These are phyloP conservation scores for Megaceryle alcyon DNA, from an alignment of 2,797 vertebrate species.

Conservation along the genomic window DNA sequence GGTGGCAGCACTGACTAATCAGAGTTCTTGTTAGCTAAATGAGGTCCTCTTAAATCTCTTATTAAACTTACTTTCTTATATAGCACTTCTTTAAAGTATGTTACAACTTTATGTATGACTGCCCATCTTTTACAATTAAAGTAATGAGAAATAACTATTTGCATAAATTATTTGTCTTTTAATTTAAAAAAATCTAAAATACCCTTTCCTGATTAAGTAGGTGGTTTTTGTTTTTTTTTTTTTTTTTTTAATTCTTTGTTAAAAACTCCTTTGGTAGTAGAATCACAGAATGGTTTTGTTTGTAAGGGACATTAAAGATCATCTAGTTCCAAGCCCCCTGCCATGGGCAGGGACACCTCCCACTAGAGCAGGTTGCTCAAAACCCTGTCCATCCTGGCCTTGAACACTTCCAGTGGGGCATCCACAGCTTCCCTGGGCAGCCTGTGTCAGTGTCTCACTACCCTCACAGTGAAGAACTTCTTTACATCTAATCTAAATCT, in stretches of 20 bases:
- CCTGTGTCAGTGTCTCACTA: too few species aligned
- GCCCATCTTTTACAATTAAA: not conserved
- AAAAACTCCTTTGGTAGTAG: not conserved
- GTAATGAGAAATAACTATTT: not conserved
- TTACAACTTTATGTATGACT: not conserved
- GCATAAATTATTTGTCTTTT: not conserved
- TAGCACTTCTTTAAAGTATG: not conserved
- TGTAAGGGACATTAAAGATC: not conserved
- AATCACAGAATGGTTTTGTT: not conserved
- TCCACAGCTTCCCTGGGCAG: too few species aligned
- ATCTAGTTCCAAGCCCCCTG: not conserved
- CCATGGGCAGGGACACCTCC: not conserved
- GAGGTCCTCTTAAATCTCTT: not conserved
- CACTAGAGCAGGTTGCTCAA: not conserved
- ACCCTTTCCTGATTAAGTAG: not conserved
- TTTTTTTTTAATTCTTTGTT: not conserved
- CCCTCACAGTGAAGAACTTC: too few species aligned
- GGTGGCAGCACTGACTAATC: not conserved
- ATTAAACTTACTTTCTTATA: not conserved
- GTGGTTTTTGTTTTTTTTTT: too few species aligned
- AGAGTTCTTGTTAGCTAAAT: not conserved
- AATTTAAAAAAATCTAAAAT: not conserved
- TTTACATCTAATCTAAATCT: too few species aligned
- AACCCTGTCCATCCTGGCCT: not conserved
- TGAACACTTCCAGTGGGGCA: not conserved